Conservation (phyloP, 2,888 invertebrate species). For the Stictocephala bisonia region DNA sequence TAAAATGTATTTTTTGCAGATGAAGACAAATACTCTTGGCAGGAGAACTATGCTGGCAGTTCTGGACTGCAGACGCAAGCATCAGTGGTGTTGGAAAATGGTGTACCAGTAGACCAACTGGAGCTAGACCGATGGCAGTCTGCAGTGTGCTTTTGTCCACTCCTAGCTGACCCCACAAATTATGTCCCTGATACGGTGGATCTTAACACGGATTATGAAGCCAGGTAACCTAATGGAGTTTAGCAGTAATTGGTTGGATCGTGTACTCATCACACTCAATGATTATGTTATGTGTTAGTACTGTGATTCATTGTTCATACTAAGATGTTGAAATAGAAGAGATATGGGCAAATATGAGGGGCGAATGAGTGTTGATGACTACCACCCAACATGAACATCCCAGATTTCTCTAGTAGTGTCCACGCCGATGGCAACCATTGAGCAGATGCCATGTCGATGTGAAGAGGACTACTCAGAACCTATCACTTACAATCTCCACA, state of each 20-base stretch:
- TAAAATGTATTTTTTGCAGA: constrained; percentile 14
- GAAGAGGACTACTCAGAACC: too few relatives aligned
- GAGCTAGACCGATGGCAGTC: constrained; percentile 69
- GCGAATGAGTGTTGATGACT: too few relatives aligned
- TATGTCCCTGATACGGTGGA: constrained; percentile 95
- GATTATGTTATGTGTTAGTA: too few relatives aligned
- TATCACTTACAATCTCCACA: too few relatives aligned
- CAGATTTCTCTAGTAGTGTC: too few relatives aligned
- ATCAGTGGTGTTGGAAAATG: constrained; percentile 53
- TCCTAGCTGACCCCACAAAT: constrained; percentile 79
- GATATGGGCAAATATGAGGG: too few relatives aligned
- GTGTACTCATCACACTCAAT: too few relatives aligned
- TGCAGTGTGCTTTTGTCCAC: constrained; percentile 73
- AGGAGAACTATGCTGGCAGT: constrained; percentile 76
- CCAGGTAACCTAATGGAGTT: constrained; percentile 68
- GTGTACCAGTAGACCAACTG: constrained; percentile 66
- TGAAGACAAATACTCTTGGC: constrained; percentile 72
- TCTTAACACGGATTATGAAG: constrained; percentile 84
- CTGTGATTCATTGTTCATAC: too few relatives aligned
- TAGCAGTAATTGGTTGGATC: constrained; percentile 6
- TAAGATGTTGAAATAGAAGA: too few relatives aligned
- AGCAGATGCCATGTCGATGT: too few relatives aligned
- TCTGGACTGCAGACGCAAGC: constrained; percentile 68
- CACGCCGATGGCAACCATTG: too few relatives aligned
- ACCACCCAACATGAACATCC: too few relatives aligned